Percentiles rank a stretch among this genome's conserved stretches.
These are phyloP conservation scores for Malurus splendens DNA, from an alignment of 2,797 vertebrate genomes.

Conservation along the genomic window DNA sequence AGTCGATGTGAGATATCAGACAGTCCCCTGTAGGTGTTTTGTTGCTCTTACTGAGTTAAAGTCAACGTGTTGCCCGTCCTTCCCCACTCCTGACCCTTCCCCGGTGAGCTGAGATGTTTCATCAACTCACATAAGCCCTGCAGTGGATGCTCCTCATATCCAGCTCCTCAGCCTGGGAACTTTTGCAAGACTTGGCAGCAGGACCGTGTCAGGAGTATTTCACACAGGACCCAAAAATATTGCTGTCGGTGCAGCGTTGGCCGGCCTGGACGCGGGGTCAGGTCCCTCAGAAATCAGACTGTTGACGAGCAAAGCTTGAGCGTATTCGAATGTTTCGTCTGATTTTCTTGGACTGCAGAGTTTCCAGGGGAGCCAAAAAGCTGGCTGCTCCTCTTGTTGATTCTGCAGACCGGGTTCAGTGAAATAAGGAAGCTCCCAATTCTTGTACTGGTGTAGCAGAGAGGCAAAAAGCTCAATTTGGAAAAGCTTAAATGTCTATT, in stretches of 20 bases:
- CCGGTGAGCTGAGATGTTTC: background rate
- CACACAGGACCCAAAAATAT: conserved; percentile 61
- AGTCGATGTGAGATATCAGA: accelerated
- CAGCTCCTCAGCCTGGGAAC: conserved; percentile 53
- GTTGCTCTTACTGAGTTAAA: background rate
- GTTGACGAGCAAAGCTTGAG: conserved; percentile 32
- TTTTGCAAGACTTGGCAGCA: conserved; percentile 54
- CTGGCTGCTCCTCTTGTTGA: conserved; percentile 33
- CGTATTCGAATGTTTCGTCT: conserved; percentile 9
- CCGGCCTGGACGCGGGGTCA: background rate
- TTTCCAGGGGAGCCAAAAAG: conserved; percentile 37
- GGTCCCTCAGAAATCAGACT: conserved; percentile 50
- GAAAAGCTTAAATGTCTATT: background rate
- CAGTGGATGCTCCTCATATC: background rate
- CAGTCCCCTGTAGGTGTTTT: background rate
- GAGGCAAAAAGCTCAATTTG: background rate
- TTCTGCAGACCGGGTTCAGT: background rate
- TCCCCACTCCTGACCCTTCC: background rate
- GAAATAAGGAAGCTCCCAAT: background rate
- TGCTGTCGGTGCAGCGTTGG: background rate
- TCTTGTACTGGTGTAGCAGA: background rate
- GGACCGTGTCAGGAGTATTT: conserved; percentile 16
- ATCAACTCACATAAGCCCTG: background rate
- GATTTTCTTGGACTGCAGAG: conserved; percentile 58
- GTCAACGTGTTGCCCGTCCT: accelerated